These are phyloP conservation scores for Choloepus hoffmanni DNA, from an alignment of 2,113 vertebrate genomes.

Conservation along the genomic window DNA sequence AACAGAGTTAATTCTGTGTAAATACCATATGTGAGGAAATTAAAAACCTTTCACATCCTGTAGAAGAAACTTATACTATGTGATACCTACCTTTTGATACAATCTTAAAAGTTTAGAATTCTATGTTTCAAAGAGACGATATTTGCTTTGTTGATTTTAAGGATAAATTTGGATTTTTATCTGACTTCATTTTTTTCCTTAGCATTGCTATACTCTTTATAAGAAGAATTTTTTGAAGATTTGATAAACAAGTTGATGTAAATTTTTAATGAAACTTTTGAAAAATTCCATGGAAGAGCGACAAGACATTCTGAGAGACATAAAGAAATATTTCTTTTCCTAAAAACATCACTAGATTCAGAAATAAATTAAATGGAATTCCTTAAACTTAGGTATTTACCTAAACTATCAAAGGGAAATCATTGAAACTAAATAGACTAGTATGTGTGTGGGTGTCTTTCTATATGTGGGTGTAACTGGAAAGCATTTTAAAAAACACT, in stretches of 20 bases:
- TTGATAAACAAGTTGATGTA: slow-evolving; percentile 21
- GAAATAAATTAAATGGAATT: not conserved
- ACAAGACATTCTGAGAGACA: not conserved
- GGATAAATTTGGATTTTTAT: not conserved
- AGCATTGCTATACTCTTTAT: not conserved
- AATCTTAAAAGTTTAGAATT: not conserved
- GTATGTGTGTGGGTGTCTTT: not conserved
- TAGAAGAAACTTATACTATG: not conserved
- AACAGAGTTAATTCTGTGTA: not conserved
- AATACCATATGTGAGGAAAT: slow-evolving; percentile 27
- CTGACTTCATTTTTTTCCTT: not conserved
- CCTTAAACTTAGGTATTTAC: slow-evolving; percentile 10
- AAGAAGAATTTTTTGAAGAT: not conserved
- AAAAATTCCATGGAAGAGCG: not conserved
- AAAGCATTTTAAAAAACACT: slow-evolving; percentile 32
- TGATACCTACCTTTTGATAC: not conserved
- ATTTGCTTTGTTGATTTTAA: slow-evolving; percentile 39
- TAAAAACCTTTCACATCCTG: not conserved
- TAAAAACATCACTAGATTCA: not conserved
- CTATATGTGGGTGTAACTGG: not conserved
- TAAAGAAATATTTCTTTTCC: not conserved
- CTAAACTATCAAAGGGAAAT: not conserved
- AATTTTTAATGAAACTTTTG: slow-evolving; percentile 11
- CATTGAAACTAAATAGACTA: not conserved
- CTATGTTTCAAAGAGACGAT: not conserved